Conservation (phyloP, 2,888 invertebrate species). For the Bombyx huttoni region DNA sequence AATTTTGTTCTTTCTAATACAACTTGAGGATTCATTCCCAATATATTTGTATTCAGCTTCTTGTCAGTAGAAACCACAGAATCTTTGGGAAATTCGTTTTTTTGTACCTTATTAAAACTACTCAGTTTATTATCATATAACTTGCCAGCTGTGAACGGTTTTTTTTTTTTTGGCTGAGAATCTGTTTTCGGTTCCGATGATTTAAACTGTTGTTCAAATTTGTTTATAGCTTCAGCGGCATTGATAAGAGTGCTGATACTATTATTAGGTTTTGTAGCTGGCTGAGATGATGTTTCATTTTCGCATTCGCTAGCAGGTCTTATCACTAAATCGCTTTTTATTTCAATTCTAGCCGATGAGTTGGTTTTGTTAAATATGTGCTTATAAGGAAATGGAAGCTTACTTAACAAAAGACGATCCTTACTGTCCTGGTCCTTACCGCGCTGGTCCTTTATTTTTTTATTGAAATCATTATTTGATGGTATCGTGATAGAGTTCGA, state of each 20-base stretch:
- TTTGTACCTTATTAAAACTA: conserved; percentile 36
- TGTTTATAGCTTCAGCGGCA: conserved; percentile 48
- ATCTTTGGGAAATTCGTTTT: conserved; percentile 11
- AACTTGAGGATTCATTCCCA: conserved; percentile 46
- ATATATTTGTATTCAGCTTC: conserved; percentile 18
- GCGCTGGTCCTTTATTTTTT: too few relatives aligned
- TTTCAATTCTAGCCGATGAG: conserved; percentile 35
- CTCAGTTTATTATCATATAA: conserved; percentile 23
- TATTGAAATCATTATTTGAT: conserved; percentile 9
- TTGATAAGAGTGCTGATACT: conserved; percentile 45
- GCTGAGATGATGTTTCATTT: conserved; percentile 8
- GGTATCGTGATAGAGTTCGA: conserved; percentile 22
- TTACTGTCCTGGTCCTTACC: too few relatives aligned
- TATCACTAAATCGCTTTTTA: conserved; percentile 56
- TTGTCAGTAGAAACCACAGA: conserved; percentile 47
- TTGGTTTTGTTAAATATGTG: conserved; percentile 19
- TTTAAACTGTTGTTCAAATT: conserved; percentile 38
- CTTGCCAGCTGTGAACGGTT: conserved; percentile 17
- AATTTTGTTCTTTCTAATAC: conserved; percentile 45
- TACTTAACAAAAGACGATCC: too few relatives aligned
- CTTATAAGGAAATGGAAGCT: conserved; percentile 18
- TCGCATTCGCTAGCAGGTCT: conserved; percentile 32
- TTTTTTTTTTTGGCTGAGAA: conserved; percentile 23
- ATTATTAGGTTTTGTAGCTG: conserved; percentile 13
- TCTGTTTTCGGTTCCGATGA: conserved; percentile 35